Conservation (phyloP, 2,888 invertebrate species). For the Busseola fusca region DNA sequence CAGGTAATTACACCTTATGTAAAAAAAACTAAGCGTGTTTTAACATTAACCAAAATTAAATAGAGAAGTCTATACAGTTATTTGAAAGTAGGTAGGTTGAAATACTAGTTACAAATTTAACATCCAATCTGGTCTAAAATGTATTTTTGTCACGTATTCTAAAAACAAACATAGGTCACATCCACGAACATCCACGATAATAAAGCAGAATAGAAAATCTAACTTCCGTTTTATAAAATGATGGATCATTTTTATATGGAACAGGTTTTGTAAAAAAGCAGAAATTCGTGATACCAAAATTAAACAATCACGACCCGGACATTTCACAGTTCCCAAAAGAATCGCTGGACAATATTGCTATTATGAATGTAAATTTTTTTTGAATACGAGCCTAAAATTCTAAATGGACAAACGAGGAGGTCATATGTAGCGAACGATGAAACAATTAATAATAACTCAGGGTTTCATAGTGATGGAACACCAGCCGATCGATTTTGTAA, state of each 20-base stretch:
- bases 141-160: constrained; percentile 39
- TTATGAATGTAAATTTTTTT: constrained; percentile 57
- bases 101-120: constrained; percentile 34
- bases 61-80: not conserved
- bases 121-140: constrained; percentile 34
- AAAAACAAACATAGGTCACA: constrained; percentile 53
- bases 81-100: not conserved
- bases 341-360: constrained; percentile 62
- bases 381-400: constrained; percentile 51
- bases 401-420: constrained; percentile 68
- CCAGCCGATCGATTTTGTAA: too few species aligned
- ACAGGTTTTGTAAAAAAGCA: constrained; percentile 30
- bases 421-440: constrained; percentile 62
- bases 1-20: too few species aligned
- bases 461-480: constrained; percentile 20
- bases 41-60: not conserved
- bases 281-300: constrained; percentile 47
- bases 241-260: constrained; percentile 30
- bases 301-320: constrained; percentile 52
- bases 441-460: constrained; percentile 72
- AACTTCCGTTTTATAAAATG: constrained; percentile 38
- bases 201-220: constrained; percentile 41
- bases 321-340: constrained; percentile 62
- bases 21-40: too few species aligned
- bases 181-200: constrained; percentile 36